Evolutionary conservation across 1,140 invertebrate species (phyloP).

Genomic region (Euglossa dilemma): DNA sequence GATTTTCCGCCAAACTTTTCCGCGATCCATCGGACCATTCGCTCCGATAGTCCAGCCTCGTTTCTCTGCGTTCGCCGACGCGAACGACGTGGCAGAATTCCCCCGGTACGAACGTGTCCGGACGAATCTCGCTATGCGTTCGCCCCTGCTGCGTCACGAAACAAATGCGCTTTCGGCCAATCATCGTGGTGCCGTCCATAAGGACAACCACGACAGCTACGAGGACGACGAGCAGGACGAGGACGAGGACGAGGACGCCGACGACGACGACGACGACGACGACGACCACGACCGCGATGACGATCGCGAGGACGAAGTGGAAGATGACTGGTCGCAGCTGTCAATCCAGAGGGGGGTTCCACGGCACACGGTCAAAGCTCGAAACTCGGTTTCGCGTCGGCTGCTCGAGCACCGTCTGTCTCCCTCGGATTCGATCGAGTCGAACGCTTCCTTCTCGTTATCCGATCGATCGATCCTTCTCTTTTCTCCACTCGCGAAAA

Average conservation of each 20-base stretch:
- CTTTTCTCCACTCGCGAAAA: no score
- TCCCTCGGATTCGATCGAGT: background rate
- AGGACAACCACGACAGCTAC: slow-evolving; percentile 24
- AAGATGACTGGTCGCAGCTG: slow-evolving; percentile 76
- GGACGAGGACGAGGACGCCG: slow-evolving; percentile 68
- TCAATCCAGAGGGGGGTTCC: slow-evolving; percentile 63
- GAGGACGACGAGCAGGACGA: slow-evolving; percentile 8
- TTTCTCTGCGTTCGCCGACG: slow-evolving; percentile 31
- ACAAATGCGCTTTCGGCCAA: slow-evolving; percentile 77
- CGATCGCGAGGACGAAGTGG: slow-evolving; percentile 71
- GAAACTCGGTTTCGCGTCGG: slow-evolving; percentile 51
- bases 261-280: slow-evolving; percentile 38
- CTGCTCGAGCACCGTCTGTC: background rate
- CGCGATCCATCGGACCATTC: no score
- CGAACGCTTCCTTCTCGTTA: background rate
- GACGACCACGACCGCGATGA: slow-evolving; percentile 46
- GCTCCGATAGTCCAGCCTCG: no score
- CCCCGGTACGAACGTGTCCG: background rate
- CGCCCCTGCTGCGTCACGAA: slow-evolving; percentile 79
- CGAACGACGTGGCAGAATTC: slow-evolving; percentile 6
- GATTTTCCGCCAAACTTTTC: no score
- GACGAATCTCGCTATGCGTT: slow-evolving; percentile 43
- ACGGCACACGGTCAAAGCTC: slow-evolving; percentile 48
- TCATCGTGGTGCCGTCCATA: slow-evolving; percentile 69
- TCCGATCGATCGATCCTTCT: background rate